Percentiles rank a stretch among this genome's conserved stretches.
Conservation (phyloP, 1,140 invertebrate genomes). For the Papilio xuthus region DNA sequence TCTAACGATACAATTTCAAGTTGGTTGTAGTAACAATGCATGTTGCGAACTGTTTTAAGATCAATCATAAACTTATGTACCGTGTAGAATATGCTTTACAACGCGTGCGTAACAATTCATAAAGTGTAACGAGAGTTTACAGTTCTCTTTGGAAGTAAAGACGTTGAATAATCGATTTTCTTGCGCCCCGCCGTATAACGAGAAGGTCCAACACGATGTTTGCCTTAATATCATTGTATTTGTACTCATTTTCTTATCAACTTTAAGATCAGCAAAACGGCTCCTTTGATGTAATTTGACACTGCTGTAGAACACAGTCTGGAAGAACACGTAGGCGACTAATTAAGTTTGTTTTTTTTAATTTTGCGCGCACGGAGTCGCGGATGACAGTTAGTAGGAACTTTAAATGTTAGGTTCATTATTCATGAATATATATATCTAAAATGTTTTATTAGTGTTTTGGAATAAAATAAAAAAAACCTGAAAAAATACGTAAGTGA, state of each 20-base stretch:
- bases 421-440: no score
- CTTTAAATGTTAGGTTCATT: no score
- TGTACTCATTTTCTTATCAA: constrained; percentile 22
- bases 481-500: no score
- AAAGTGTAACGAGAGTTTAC: constrained; percentile 48
- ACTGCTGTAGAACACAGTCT: no score
- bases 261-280: no score
- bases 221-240: constrained; percentile 30
- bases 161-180: constrained; percentile 35
- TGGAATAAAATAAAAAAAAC: no score
- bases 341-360: no score
- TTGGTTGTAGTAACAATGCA: constrained; percentile 2
- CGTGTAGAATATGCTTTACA: constrained; percentile 42
- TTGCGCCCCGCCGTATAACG: constrained; percentile 23
- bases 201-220: constrained; percentile 30
- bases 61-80: constrained; percentile 54
- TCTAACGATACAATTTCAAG: constrained; percentile 38
- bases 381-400: no score
- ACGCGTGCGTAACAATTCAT: constrained; percentile 49
- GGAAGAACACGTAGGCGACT: no score
- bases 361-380: no score
- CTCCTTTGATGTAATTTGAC: no score
- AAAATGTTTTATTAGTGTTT: no score
- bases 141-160: constrained; percentile 35
- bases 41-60: constrained; percentile 35